Percentiles rank a stretch among this genome's conserved stretches.
Evolutionary conservation across 1,140 invertebrate genomes (phyloP).

Genomic region (Gerris buenoi): DNA sequence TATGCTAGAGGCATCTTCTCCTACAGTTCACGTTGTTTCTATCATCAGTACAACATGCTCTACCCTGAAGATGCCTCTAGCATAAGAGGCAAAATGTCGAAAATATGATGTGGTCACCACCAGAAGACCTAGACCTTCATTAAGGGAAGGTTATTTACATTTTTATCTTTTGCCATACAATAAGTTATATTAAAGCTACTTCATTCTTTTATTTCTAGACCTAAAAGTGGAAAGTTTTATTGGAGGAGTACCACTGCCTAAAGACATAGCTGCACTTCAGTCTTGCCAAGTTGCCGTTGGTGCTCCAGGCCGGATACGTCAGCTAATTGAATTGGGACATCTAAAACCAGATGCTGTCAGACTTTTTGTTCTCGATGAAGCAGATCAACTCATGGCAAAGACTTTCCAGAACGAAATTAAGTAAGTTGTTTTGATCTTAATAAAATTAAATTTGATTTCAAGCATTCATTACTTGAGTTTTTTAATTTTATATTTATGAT

Average conservation of each 20-base stretch:
- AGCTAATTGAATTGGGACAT: conserved; percentile 56
- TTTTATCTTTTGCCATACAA: too few relatives aligned
- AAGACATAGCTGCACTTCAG: conserved; percentile 52
- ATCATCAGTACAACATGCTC: too few relatives aligned
- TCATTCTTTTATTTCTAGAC: conserved; percentile 16
- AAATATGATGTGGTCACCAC: too few relatives aligned
- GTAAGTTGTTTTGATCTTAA: too few relatives aligned
- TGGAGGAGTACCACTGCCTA: conserved; percentile 60
- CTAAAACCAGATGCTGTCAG: conserved; percentile 50
- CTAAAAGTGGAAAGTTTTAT: conserved; percentile 64
- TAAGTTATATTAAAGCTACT: neutral
- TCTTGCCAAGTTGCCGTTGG: conserved; percentile 77
- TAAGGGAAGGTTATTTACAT: neutral
- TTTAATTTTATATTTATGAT: too few relatives aligned
- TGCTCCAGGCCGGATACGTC: conserved; percentile 79
- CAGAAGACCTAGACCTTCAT: too few relatives aligned
- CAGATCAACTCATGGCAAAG: conserved; percentile 79
- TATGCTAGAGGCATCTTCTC: too few relatives aligned
- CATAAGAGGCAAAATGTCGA: too few relatives aligned
- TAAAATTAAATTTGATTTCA: too few relatives aligned
- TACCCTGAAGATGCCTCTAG: too few relatives aligned
- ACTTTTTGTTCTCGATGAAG: conserved; percentile 86
- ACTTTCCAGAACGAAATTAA: conserved; percentile 62
- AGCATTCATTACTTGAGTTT: too few relatives aligned
- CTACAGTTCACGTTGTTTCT: too few relatives aligned